phyloP scores from a whole-genome alignment of 2,888 invertebrate genomes.

The Agrilus cyanescens region DNA sequence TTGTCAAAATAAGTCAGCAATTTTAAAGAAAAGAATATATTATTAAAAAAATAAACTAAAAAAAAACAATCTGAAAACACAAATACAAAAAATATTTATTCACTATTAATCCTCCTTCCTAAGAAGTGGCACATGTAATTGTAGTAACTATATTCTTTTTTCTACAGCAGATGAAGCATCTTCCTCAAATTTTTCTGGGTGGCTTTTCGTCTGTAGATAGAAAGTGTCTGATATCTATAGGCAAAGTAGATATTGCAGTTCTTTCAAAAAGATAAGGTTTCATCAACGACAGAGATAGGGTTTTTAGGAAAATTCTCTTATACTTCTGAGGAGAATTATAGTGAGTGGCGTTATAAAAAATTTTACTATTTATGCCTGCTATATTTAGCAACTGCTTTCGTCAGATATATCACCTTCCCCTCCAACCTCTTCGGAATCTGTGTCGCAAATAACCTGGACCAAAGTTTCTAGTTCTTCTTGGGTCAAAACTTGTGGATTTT shows the following conservation, averaged over 20 bases:
- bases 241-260: background rate
- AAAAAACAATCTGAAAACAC: background rate
- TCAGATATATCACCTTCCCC: no score
- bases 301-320: conserved; percentile 1
- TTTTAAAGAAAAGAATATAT: no score
- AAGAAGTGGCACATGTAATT: background rate
- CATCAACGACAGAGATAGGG: conserved; percentile 1
- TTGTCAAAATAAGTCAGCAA: no score
- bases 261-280: background rate
- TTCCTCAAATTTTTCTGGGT: background rate
- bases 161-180: conserved; percentile 1
- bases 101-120: no score
- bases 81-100: no score
- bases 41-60: no score
- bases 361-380: conserved; percentile 16
- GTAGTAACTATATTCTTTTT: conserved; percentile 4
- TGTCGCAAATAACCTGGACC: no score
- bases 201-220: background rate
- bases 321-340: background rate
- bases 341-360: conserved; percentile 2
- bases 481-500: no score
- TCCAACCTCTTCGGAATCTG: no score
- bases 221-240: background rate
- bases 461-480: no score
- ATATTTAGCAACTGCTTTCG: conserved; percentile 18